Evolutionary conservation across 2,888 invertebrate species (phyloP), one percentile per base, ranked within the genome.

Genomic region (Disparrhopalites patrizii): DNA sequence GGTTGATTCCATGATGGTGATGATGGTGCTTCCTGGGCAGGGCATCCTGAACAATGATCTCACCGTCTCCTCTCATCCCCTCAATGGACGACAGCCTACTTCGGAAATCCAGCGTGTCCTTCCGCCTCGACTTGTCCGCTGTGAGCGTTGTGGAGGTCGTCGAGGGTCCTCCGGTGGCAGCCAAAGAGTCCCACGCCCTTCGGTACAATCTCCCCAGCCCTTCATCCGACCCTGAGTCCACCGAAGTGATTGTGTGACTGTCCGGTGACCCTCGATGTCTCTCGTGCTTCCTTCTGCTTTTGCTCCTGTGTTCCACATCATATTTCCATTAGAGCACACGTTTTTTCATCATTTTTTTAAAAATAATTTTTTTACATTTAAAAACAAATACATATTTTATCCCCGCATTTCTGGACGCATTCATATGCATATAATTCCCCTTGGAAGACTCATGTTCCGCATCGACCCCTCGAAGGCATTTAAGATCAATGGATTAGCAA

Each of bases 111-210:
- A 88, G 79, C 36, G 87, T 87, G 75, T 89, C 88, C 78, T 88
- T 89, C 51, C 69, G 51, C 20, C 52, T 43, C 1, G 72, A 68
- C 66, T 74, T 68, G 68, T 75, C 68, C 23, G 60, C 47, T 31
- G 60, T 54, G 54, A 71, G 63, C 51, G 75, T 69, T 20, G 73
- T 70, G 15, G 73, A 68, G 25, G 71, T 68, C 15, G 73, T 70
- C 62, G 75, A 64, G 23, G 73, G 70, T 18, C 73, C 68, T 65
- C 76, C 75, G 51, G 75, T 86, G 3, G 90, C 86, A 3, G 89
- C 87, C 78, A 94, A 83, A 79, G 93, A 92, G 79, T 93, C 93
- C 94, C 94, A 94, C 2, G 93, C 93, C 79, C 92, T 90, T 30
- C 91, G 85, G 81, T 91, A 93, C 69, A 94, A 83, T 33, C 90